Base-by-base conservation (phyloP, 2,113 vertebrate species). In the Gasterosteus aculeatus region DNA sequence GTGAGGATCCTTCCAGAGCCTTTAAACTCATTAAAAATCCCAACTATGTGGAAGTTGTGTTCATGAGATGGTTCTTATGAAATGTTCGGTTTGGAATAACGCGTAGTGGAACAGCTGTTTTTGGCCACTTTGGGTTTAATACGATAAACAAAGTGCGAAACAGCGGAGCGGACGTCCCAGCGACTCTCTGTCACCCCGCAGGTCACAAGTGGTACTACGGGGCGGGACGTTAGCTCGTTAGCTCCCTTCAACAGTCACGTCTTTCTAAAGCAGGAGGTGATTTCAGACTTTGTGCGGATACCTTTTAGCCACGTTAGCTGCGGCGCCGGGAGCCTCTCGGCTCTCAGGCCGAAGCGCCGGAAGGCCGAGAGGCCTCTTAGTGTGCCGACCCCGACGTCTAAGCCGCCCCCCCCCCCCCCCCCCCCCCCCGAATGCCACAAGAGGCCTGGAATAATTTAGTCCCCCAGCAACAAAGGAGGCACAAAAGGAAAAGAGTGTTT, bases 371-470 rank as follows among this genome's bases (percentile, higher is more conserved):
- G 76, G 68, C 76, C 85, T 51, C 78, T 53, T 62, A 46, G 81
- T 81, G 82, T 77, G 84, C 69, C 83, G 92, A 87, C 85, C 86
- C 83, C 95, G 94, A 94, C 94, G 95, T 96, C 95, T 96, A 95
- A 95, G 94, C 95, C 77, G 10, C 95, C 92, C n/a, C n/a, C n/a
- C n/a, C n/a, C n/a, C n/a, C n/a, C n/a, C n/a, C n/a, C n/a, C n/a
- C n/a, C n/a, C n/a, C n/a, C 89, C 93, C 93, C 92, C 94, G 86
- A 96, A 96, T 96, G 94, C 96, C 95, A 95, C 93, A 94, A 94
- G 94, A 95, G 93, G 92, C 81, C 93, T 92, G 92, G 96, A 96
- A 96, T 96, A 96, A 96, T 96, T 95, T 95, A 93, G 95, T 94
- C 93, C 90, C 82, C 63, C 59, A 86, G 91, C 95, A 95, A 95